Evolutionary conservation across 2,797 vertebrate species (phyloP), one percentile per base, ranked within the genome.

Genomic region (Catamblyrhynchus diadema): DNA sequence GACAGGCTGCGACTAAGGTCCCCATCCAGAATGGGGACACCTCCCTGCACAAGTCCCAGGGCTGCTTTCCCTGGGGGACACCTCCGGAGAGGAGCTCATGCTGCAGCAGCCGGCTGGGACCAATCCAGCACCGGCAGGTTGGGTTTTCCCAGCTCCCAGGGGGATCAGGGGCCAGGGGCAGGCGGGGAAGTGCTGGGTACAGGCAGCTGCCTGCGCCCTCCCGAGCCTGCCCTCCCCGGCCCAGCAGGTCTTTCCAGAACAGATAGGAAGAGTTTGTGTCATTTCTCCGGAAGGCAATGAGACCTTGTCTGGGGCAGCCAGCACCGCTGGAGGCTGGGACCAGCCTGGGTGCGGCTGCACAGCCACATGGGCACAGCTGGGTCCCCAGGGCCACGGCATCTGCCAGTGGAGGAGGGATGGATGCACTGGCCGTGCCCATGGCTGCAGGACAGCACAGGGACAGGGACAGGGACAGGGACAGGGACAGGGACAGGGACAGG

Each of bases 241-340:
- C 88, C 18, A 10, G 90, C 96, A 96, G 95, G 96, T 96, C 90
- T 96, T 93, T 93, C 95, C 88, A 2, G 95, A 90, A 83, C 50
- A 84, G 92, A 96, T 93, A 95, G 92, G 90, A 94, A 93, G 92
- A 37, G 88, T 88, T 96, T 73, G 90, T 96, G 95, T 95, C 95
- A 94, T 96, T 86, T 83, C 74, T 73, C 65, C 14, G 75, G 95
- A 69, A 86, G 93, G 48, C 0, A 9, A 74, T 71, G 95, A 96
- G 95, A 75, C 88, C 62, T 88, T 0, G 86, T 95, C 95, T 95
- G 88, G 66, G 90, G 60, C 82, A 78, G 69, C 2, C 72, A 86
- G 93, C 21, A 0, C 53, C 0, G 33, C 92, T 88, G 1, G 15
- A 71, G 92, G 80, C 92, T 74, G 77, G 30, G 92, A 50, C 59